Evolutionary conservation across 2,113 vertebrate species (phyloP), one percentile per base, ranked within the genome.

Genomic region (Chaetorhynchus papuensis): DNA sequence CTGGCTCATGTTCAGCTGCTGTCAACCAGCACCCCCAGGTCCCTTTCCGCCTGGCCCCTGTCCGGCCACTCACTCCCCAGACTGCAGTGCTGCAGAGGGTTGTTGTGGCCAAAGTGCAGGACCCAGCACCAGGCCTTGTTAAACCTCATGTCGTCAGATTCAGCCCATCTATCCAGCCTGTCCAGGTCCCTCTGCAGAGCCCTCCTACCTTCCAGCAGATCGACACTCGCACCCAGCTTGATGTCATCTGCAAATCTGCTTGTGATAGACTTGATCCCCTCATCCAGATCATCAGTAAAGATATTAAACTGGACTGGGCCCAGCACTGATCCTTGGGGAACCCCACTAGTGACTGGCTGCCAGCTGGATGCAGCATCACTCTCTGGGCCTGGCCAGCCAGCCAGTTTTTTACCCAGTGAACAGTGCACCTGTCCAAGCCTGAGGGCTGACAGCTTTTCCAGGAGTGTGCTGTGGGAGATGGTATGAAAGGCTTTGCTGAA

Each of bases 1-100:
- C n/a, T n/a, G 78, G 45, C 30, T 60, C 39, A 21, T 1, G 2
- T 56, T 65, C 60, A 65, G 70, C 59, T 50, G 47, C 53, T 74
- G 18, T 18, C 28, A 39, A 41, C 6, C 59, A 41, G n/a, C 18
- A 65, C 15, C 4, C 8, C 6, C 18, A 39, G 49, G 28, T 18
- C n/a, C 28, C 41, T 11, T 74, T 39, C 49, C 47, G 59, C 23
- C 49, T n/a, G n/a, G 69, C 18, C 0, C 0, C 59, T n/a, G 23
- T 42, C 37, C 24, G 15, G 37, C 10, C 45, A 50, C 44, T 24
- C 37, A 5, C 20, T 18, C 17, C 54, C 15, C 56, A 52, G 33
- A 26, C 39, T 37, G 16, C 15, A 45, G 14, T 0, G 1, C 18
- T 64, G 31, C 41, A 72, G 17, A 11, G 27, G 9, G 4, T 23